A percentile compares a stretch with the other conserved stretches of the same genome.
Conservation (phyloP, 2,888 invertebrate genomes). For the Lamellibrachia satsuma region DNA sequence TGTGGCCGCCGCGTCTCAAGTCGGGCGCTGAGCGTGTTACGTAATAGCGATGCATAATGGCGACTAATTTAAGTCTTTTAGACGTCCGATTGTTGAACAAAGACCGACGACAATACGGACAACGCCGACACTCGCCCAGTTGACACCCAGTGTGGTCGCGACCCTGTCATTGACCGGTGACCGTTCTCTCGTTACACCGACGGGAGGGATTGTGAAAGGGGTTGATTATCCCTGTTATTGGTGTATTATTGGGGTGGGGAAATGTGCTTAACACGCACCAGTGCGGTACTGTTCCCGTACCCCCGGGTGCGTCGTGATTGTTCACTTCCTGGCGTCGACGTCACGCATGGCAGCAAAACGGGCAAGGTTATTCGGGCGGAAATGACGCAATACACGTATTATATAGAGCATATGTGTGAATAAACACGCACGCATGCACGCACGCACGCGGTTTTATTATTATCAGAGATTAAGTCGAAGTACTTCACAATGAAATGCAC, state of each 20-base stretch:
- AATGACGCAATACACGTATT: not conserved
- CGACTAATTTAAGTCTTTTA: not conserved
- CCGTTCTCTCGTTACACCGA: not conserved
- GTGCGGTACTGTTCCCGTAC: not conserved
- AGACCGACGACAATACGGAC: not conserved
- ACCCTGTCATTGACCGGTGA: not conserved
- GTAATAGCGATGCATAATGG: not conserved
- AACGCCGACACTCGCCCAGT: not conserved
- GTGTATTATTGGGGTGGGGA: constrained; percentile 11
- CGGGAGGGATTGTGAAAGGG: not conserved
- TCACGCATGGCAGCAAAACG: not conserved
- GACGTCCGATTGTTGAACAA: constrained; percentile 2
- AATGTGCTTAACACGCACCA: not conserved
- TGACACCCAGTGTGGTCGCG: not conserved
- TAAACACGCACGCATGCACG: not conserved
- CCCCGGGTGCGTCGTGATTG: not conserved
- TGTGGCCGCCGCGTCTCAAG: not conserved
- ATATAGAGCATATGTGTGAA: not conserved
- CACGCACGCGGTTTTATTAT: not conserved
- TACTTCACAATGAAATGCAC: not conserved
- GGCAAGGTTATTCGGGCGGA: not conserved
- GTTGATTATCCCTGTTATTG: not conserved
- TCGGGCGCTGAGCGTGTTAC: not conserved
- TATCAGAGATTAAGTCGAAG: not conserved
- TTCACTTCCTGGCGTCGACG: not conserved